phyloP scores from a whole-genome alignment of 2,888 invertebrate genomes.

The Chymomyza amoena region DNA sequence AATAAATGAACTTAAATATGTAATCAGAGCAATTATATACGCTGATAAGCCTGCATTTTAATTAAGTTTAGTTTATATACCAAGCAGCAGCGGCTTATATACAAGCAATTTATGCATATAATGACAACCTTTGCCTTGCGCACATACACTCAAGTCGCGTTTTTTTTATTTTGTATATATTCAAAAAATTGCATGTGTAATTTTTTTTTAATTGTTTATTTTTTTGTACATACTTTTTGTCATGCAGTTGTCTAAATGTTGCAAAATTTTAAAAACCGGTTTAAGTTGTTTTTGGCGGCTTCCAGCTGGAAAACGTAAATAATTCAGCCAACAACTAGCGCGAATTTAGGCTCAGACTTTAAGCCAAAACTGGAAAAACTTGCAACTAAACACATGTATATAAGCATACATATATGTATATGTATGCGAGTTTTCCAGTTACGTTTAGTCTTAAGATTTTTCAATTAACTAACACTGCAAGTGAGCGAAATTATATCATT shows the following conservation, averaged over 20 bases:
- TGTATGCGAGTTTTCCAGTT: conserved; percentile 10
- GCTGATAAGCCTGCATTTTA: neutral
- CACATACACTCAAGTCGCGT: neutral
- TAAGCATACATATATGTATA: no score
- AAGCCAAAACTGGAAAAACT: neutral
- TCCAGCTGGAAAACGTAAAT: conserved; percentile 5
- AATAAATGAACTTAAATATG: neutral
- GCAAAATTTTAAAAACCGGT: conserved; percentile 41
- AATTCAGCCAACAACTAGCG: neutral
- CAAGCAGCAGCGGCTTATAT: neutral
- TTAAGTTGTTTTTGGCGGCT: conserved; percentile 6
- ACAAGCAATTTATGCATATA: neutral
- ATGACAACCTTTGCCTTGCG: neutral
- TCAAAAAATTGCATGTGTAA: neutral
- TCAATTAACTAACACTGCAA: neutral
- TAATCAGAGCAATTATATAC: neutral
- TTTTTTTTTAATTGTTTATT: neutral
- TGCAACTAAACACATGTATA: neutral
- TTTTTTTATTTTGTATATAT: neutral
- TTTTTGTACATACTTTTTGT: neutral
- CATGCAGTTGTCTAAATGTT: conserved; percentile 13
- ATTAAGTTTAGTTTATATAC: neutral
- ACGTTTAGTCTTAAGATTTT: conserved; percentile 20
- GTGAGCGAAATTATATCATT: neutral
- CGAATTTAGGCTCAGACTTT: neutral